Conservation (phyloP, 2,113 vertebrate species). For the Ariopsis seemanni region DNA sequence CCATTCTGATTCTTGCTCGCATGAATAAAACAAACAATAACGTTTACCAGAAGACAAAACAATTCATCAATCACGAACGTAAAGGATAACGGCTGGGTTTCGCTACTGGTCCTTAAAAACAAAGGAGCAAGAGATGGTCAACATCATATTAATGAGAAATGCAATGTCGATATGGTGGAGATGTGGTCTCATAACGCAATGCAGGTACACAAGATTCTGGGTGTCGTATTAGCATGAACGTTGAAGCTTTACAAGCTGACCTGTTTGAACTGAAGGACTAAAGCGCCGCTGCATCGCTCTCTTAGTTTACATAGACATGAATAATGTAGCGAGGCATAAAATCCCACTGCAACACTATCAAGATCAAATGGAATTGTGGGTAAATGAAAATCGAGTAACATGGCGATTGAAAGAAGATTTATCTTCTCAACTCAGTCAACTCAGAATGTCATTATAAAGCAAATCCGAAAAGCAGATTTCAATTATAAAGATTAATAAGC, state of each 20-base stretch:
- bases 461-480: neutral
- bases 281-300: neutral
- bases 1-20: too few relatives aligned
- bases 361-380: neutral
- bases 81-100: neutral
- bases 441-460: neutral
- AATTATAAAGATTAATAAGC: neutral
- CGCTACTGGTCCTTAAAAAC: neutral
- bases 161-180: neutral
- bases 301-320: neutral
- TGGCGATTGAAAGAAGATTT: neutral
- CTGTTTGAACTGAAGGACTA: neutral
- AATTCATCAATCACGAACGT: neutral
- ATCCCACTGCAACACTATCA: neutral
- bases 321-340: neutral
- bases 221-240: neutral
- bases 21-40: too few relatives aligned
- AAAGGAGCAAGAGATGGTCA: neutral
- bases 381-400: neutral
- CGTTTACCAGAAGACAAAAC: neutral
- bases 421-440: neutral
- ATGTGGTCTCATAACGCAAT: neutral
- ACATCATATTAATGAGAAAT: neutral
- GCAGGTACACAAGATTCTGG: neutral
- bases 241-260: neutral